Percentiles rank a stretch among this genome's conserved stretches.
phyloP scores from a whole-genome alignment of 2,113 vertebrate genomes.

The Festucalex cinctus region DNA sequence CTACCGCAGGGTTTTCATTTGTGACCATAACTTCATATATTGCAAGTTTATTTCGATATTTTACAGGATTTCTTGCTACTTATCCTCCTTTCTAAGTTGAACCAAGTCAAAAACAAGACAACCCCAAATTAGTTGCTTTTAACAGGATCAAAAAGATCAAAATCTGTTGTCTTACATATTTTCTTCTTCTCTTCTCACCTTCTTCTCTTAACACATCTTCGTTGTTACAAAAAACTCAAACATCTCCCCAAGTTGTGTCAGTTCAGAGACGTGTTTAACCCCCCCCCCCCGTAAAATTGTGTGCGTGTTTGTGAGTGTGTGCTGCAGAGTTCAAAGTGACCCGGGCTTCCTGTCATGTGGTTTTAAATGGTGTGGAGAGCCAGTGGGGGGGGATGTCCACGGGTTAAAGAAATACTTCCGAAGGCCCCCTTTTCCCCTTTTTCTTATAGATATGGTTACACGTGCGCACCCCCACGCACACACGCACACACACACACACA shows the following conservation, averaged over 20 bases:
- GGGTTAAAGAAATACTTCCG: slow-evolving; percentile 65
- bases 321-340: slow-evolving; percentile 60
- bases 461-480: slow-evolving; percentile 24
- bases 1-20: too few species aligned
- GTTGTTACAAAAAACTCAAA: not conserved
- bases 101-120: too few species aligned
- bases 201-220: not conserved
- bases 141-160: not conserved
- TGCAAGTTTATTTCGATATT: too few species aligned
- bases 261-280: not conserved
- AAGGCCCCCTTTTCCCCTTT: slow-evolving; percentile 39
- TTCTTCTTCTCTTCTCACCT: not conserved
- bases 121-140: not conserved
- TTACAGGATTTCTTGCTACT: too few species aligned
- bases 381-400: slow-evolving; percentile 57
- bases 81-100: too few species aligned
- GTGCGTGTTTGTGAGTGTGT: slow-evolving; percentile 37
- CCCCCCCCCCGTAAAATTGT: not conserved
- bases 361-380: slow-evolving; percentile 67
- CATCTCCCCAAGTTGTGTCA: not conserved
- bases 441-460: slow-evolving; percentile 52
- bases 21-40: too few species aligned
- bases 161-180: not conserved
- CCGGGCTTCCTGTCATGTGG: slow-evolving; percentile 69
- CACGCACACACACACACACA: slow-evolving; percentile 4